These are phyloP conservation scores for Drosophila teissieri DNA, from an alignment of 1,140 invertebrate genomes.

Conservation along the genomic window DNA sequence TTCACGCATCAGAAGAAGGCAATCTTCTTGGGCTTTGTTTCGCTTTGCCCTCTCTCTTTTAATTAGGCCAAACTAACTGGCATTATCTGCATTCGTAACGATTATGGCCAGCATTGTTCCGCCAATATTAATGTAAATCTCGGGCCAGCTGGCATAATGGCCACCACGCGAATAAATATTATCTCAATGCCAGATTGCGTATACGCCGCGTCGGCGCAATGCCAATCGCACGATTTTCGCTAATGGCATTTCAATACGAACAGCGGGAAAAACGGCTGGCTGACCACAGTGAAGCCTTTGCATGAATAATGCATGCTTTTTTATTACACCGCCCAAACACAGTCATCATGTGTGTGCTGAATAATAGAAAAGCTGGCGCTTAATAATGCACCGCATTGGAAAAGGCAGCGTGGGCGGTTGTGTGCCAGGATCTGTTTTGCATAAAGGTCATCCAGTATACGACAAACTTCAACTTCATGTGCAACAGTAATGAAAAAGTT, in stretches of 20 bases:
- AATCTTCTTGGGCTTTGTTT: constrained; percentile 42
- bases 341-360: constrained; percentile 38
- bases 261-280: constrained; percentile 30
- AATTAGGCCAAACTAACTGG: constrained; percentile 57
- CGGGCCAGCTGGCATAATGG: constrained; percentile 18
- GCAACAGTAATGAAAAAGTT: constrained; percentile 59
- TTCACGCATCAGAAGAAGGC: constrained; percentile 45
- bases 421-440: constrained; percentile 33
- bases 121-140: constrained; percentile 61
- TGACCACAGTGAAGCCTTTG: constrained; percentile 64
- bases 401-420: neutral
- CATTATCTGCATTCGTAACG: constrained; percentile 35
- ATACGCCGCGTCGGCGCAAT: constrained; percentile 63
- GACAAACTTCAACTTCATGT: constrained; percentile 45
- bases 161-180: constrained; percentile 21
- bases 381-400: constrained; percentile 45
- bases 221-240: constrained; percentile 34
- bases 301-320: constrained; percentile 70
- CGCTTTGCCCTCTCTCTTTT: constrained; percentile 20
- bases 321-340: constrained; percentile 45
- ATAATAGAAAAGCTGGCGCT: constrained; percentile 46
- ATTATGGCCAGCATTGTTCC: constrained; percentile 66
- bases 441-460: constrained; percentile 50
- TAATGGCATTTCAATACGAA: constrained; percentile 77
- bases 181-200: constrained; percentile 61